Percentiles rank a stretch among this genome's conserved stretches.
phyloP scores from a whole-genome alignment of 2,113 vertebrate genomes.

The Phyllostomus discolor region DNA sequence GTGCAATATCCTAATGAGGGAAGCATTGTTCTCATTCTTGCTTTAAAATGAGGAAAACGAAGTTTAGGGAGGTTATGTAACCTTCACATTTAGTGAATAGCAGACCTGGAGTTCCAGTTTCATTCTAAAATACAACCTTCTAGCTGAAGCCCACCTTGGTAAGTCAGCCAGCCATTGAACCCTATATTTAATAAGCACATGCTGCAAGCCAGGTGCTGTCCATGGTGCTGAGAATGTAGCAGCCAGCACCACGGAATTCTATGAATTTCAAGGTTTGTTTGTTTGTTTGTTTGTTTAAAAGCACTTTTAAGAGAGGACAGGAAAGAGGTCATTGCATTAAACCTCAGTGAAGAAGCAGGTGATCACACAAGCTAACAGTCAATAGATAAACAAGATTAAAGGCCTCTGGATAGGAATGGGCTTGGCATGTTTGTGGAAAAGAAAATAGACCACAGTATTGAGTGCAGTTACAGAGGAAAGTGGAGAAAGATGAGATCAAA shows the following conservation, averaged over 20 bases:
- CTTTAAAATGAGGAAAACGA: neutral
- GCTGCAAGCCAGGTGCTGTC: accelerated
- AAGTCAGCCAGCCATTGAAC: neutral
- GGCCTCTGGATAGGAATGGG: neutral
- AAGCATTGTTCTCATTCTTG: neutral
- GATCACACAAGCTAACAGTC: neutral
- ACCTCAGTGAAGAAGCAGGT: neutral
- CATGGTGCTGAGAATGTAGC: neutral
- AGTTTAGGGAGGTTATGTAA: neutral
- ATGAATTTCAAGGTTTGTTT: neutral
- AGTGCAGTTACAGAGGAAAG: neutral
- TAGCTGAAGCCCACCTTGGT: neutral
- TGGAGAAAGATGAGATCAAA: neutral
- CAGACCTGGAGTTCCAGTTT: neutral
- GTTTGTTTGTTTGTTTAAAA: too few relatives aligned
- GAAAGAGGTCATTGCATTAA: neutral
- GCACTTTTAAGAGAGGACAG: neutral
- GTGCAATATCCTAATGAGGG: neutral
- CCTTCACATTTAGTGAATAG: neutral
- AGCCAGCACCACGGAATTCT: neutral
- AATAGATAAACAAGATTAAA: neutral
- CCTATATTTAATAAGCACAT: neutral
- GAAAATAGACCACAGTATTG: accelerated
- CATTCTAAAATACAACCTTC: neutral
- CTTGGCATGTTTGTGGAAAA: neutral